Conservation (phyloP, 2,797 vertebrate species). For the Diplodus sargus region DNA sequence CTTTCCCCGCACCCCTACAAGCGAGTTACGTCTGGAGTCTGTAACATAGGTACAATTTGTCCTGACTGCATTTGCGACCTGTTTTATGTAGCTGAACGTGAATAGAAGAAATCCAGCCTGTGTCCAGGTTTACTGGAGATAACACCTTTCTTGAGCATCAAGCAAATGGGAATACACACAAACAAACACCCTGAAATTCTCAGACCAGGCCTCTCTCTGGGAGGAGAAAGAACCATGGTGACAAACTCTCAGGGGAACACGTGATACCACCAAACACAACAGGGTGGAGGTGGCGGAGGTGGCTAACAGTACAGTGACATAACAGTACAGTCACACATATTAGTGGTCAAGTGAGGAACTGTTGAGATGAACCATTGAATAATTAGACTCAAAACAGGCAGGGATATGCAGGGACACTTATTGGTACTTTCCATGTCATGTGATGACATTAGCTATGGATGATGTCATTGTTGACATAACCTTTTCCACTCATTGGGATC, state of each 20-base stretch:
- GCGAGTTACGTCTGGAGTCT: conserved; percentile 1
- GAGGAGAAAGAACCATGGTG: conserved; percentile 46
- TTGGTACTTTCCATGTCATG: conserved; percentile 44
- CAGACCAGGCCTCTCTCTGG: background rate
- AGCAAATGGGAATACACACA: conserved; percentile 22
- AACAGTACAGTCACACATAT: background rate
- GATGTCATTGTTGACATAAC: conserved; percentile 49
- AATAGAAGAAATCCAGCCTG: background rate
- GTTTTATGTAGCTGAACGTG: background rate
- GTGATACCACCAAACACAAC: conserved; percentile 14
- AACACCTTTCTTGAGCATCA: background rate
- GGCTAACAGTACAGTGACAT: background rate
- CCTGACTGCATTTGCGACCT: background rate
- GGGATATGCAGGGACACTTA: background rate
- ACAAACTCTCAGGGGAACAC: conserved; percentile 27
- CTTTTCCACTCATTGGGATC: conserved; percentile 14
- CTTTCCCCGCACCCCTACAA: conserved; percentile 16
- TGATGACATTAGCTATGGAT: conserved; percentile 36
- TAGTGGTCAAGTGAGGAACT: conserved; percentile 9
- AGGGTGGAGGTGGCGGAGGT: conserved; percentile 10
- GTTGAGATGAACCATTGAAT: conserved; percentile 18
- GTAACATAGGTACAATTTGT: background rate
- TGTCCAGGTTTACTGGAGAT: background rate
- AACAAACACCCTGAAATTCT: conserved; percentile 17
- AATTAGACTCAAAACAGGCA: conserved; percentile 10